phyloP scores from a whole-genome alignment of 2,888 invertebrate species.

The Sinopyrophorus schimmeli region DNA sequence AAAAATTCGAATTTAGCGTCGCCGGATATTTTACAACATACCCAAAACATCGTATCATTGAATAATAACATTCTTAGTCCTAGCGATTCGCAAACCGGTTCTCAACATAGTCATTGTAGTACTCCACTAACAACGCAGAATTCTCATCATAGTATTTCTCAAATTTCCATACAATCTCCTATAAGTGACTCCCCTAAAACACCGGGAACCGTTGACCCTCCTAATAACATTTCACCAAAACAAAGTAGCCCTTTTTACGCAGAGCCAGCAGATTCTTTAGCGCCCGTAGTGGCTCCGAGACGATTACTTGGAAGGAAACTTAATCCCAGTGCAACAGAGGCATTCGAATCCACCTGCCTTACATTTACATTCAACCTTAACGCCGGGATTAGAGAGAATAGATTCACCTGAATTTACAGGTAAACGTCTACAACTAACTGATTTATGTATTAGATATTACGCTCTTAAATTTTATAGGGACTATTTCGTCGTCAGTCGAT shows the following conservation, averaged over 20 bases:
- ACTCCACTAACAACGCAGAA: constrained; percentile 44
- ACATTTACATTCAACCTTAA: constrained; percentile 46
- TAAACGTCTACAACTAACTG: no score
- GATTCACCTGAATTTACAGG: constrained; percentile 52
- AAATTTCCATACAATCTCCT: constrained; percentile 52
- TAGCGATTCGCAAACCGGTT: constrained; percentile 44
- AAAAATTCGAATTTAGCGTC: constrained; percentile 44
- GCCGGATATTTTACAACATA: constrained; percentile 51
- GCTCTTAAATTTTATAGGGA: constrained; percentile 41
- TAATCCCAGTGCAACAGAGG: constrained; percentile 51
- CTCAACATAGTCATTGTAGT: constrained; percentile 44
- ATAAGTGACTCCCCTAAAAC: constrained; percentile 30
- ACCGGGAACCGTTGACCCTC: constrained; percentile 18
- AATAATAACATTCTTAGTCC: constrained; percentile 59
- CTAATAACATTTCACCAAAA: constrained; percentile 55
- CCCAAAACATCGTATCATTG: constrained; percentile 63
- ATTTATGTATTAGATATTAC: no score
- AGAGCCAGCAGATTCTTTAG: constrained; percentile 84
- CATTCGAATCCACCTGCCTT: constrained; percentile 58
- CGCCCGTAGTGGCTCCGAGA: constrained; percentile 57
- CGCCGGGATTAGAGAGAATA: constrained; percentile 52
- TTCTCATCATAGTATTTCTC: constrained; percentile 38
- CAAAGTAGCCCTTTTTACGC: constrained; percentile 88
- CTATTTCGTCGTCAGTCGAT: constrained; percentile 70
- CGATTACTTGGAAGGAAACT: constrained; percentile 43